These are phyloP conservation scores for Halcyon chelicuti DNA, from an alignment of 2,797 vertebrate species.

Conservation along the genomic window DNA sequence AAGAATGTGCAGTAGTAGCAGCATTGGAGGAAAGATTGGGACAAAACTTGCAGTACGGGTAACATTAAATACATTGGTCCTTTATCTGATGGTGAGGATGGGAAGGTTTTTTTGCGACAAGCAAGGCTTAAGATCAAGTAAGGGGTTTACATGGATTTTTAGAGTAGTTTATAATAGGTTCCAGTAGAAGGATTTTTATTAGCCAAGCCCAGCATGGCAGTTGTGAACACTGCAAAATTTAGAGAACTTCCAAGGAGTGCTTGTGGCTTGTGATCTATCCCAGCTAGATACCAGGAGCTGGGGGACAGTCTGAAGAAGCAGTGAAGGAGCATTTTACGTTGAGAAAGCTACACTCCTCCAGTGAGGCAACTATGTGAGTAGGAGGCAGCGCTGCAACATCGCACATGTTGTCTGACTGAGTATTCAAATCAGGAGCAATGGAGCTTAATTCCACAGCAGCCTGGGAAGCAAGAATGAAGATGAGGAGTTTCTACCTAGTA, in stretches of 20 bases:
- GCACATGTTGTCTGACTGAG: background rate
- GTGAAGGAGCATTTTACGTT: background rate
- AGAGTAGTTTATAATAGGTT: background rate
- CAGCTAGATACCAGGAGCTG: background rate
- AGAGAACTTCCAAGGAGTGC: background rate
- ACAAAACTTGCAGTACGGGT: background rate
- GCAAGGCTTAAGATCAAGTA: background rate
- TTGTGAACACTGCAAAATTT: background rate
- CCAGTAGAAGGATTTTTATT: background rate
- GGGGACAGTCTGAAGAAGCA: background rate
- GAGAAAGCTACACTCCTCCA: background rate
- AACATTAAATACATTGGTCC: background rate
- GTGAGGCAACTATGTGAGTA: background rate
- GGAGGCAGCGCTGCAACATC: background rate
- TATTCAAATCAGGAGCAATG: background rate
- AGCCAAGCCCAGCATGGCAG: background rate
- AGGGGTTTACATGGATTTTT: background rate
- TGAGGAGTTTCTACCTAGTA: background rate
- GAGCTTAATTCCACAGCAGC: slow-evolving; percentile 26
- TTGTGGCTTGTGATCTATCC: background rate
- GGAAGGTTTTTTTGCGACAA: background rate
- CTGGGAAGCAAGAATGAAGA: slow-evolving; percentile 36
- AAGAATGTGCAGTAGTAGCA: background rate
- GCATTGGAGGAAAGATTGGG: background rate
- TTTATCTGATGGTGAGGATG: background rate